Evolutionary conservation across 2,888 invertebrate species (phyloP).

Genomic region (Stratiomys singularior): DNA sequence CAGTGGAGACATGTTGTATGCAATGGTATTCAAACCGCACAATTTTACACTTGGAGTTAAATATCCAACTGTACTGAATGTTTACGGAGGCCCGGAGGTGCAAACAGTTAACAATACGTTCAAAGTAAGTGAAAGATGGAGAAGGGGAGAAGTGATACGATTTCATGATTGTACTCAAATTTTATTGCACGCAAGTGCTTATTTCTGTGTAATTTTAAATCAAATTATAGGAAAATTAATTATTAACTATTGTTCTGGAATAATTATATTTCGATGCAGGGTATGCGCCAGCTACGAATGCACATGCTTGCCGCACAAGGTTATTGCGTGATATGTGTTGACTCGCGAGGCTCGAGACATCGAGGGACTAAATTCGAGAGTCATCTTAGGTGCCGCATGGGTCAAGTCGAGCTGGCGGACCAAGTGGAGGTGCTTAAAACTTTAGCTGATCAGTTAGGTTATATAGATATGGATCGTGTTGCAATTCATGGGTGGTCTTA

Average conservation of each 20-base stretch:
- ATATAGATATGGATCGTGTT: slow-evolving; percentile 90
- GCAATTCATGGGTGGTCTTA: slow-evolving; percentile 99
- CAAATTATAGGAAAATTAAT: no score
- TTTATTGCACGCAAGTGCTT: no score
- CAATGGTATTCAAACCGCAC: slow-evolving; percentile 91
- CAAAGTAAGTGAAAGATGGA: slow-evolving; percentile 80
- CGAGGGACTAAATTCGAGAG: slow-evolving; percentile 93
- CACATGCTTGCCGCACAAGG: slow-evolving; percentile 96
- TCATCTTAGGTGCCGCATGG: slow-evolving; percentile 89
- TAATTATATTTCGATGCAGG: slow-evolving; percentile 66
- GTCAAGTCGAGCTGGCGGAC: slow-evolving; percentile 92
- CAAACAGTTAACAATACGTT: slow-evolving; percentile 97
- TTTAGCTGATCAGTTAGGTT: slow-evolving; percentile 83
- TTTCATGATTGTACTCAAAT: no score
- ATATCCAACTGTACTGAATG: slow-evolving; percentile 94
- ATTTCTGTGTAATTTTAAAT: no score
- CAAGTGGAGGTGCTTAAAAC: slow-evolving; percentile 94
- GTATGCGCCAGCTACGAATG: slow-evolving; percentile 89
- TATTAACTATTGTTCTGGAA: no score
- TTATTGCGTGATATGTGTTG: slow-evolving; percentile 94
- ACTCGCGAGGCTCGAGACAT: slow-evolving; percentile 95
- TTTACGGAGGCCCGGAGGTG: slow-evolving; percentile 98
- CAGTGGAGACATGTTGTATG: slow-evolving; percentile 79
- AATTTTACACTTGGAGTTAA: slow-evolving; percentile 69
- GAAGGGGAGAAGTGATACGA: no score